phyloP scores from a whole-genome alignment of 2,113 vertebrate genomes.

The Beaufortia kweichowensis region DNA sequence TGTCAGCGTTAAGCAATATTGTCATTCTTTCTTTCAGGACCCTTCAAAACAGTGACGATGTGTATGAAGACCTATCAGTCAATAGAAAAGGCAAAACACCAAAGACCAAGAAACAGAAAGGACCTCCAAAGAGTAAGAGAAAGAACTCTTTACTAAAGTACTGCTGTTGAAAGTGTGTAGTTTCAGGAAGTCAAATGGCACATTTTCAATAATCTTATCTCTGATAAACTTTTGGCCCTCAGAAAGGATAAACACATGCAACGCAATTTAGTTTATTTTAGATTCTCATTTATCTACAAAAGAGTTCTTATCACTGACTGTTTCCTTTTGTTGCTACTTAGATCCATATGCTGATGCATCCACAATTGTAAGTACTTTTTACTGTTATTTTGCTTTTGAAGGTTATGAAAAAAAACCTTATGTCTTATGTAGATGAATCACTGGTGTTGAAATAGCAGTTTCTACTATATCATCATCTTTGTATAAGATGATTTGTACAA shows the following conservation, averaged over 20 bases:
- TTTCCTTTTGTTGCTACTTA: constrained; percentile 47
- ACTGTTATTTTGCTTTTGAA: not conserved
- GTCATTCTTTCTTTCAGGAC: not conserved
- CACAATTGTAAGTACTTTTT: constrained; percentile 55
- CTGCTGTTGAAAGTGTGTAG: not conserved
- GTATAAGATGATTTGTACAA: not conserved
- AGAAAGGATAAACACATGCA: constrained; percentile 12
- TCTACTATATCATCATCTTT: not conserved
- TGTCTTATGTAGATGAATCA: too few relatives aligned
- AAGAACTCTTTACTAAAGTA: not conserved
- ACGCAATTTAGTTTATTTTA: constrained; percentile 24
- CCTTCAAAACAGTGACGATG: constrained; percentile 29
- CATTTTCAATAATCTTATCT: not conserved
- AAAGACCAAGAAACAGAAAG: constrained; percentile 68
- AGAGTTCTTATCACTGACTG: constrained; percentile 1
- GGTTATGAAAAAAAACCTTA: too few relatives aligned
- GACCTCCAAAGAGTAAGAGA: constrained; percentile 69
- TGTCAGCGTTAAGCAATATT: not conserved
- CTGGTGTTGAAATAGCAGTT: too few relatives aligned
- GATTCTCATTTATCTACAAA: constrained; percentile 7
- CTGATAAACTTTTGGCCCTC: constrained; percentile 1
- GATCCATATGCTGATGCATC: constrained; percentile 70
- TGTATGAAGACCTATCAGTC: constrained; percentile 50
- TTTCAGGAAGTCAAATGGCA: not conserved
- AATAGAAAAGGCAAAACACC: constrained; percentile 60